Conservation (phyloP, 2,113 vertebrate genomes). For the Clarias macrocephalus region DNA sequence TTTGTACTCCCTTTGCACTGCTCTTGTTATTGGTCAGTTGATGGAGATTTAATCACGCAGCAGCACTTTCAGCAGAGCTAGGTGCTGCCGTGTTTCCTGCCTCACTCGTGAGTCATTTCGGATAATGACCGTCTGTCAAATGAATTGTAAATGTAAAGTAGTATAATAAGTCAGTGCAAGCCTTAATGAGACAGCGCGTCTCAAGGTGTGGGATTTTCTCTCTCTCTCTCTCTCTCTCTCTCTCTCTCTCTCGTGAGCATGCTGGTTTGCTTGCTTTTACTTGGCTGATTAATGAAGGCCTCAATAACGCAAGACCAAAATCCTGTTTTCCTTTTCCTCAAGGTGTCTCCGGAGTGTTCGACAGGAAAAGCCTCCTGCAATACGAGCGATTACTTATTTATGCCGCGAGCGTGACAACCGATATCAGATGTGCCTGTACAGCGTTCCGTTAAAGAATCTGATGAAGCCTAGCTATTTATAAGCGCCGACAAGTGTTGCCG, state of each 20-base stretch:
- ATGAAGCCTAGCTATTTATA: background rate
- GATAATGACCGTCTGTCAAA: slow-evolving; percentile 1
- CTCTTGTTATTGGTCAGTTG: background rate
- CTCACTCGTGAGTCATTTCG: background rate
- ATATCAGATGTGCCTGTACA: background rate
- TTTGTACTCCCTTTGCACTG: background rate
- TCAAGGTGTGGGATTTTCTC: background rate
- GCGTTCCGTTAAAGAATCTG: background rate
- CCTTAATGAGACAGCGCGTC: background rate
- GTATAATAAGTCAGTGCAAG: slow-evolving; percentile 1
- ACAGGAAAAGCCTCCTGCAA: slow-evolving; percentile 1
- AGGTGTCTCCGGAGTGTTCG: background rate
- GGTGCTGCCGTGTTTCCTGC: background rate
- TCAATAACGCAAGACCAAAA: background rate
- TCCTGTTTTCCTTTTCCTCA: background rate
- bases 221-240: too few relatives aligned
- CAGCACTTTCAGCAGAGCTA: background rate
- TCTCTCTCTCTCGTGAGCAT: background rate
- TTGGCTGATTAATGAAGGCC: background rate
- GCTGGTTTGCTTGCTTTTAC: background rate
- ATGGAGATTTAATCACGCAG: background rate
- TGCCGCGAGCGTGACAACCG: background rate
- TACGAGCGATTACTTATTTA: background rate
- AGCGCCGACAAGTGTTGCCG: background rate
- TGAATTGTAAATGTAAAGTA: background rate